phyloP scores from a whole-genome alignment of 1,140 invertebrate genomes.

The Papilio polytes region DNA sequence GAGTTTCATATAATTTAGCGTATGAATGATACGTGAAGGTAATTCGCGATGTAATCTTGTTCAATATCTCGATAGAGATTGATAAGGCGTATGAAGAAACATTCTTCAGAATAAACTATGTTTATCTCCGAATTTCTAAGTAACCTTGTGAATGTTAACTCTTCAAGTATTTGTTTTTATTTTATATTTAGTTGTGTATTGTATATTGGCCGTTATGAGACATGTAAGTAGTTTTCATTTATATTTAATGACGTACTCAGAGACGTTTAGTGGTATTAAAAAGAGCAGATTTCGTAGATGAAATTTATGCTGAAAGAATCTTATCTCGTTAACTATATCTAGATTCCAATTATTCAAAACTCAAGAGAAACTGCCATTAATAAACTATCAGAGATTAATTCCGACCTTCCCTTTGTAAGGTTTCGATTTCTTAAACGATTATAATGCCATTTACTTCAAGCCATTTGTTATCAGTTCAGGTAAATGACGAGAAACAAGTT shows the following conservation, averaged over 20 bases:
- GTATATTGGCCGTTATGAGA: slow-evolving; percentile 35
- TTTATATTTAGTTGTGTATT: slow-evolving; percentile 41
- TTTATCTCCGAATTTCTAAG: not conserved
- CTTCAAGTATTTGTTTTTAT: slow-evolving; percentile 40
- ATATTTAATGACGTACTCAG: not conserved
- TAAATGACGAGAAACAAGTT: not conserved
- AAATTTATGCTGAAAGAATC: no score
- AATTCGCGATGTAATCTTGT: not conserved
- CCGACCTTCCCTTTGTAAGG: not conserved
- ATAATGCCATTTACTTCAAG: not conserved
- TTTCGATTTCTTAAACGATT: slow-evolving; percentile 12
- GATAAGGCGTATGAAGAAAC: slow-evolving; percentile 11
- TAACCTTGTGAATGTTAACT: slow-evolving; percentile 39
- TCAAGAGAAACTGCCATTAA: not conserved
- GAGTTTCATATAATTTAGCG: not conserved
- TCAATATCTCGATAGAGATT: not conserved
- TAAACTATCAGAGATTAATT: not conserved
- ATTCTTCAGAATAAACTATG: not conserved
- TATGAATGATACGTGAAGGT: not conserved
- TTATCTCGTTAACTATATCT: no score
- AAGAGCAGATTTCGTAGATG: no score
- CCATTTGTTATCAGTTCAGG: not conserved
- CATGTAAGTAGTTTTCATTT: slow-evolving; percentile 39
- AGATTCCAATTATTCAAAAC: no score
- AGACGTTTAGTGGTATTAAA: no score